Conservation (phyloP, 2,888 invertebrate genomes). For the Aphidius colemani region DNA sequence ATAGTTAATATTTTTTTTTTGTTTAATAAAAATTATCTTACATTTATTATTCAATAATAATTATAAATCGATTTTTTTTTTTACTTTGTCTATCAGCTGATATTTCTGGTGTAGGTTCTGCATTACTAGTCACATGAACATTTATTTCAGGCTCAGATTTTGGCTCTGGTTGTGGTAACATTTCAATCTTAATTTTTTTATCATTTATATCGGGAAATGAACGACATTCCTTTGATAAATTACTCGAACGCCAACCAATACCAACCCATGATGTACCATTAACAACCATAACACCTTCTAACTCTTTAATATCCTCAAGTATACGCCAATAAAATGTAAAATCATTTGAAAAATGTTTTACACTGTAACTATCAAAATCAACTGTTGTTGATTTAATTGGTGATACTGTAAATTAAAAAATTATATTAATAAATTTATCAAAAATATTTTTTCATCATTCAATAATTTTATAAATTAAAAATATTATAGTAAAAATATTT, state of each 20-base stretch:
- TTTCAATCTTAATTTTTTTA: conserved; percentile 50
- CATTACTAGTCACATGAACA: conserved; percentile 24
- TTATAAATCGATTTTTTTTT: no score
- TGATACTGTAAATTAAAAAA: conserved; percentile 65
- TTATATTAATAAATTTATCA: background rate
- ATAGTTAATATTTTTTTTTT: no score
- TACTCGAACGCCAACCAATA: conserved; percentile 89
- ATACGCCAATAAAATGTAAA: conserved; percentile 86
- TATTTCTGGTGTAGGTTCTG: conserved; percentile 45
- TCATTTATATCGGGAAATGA: conserved; percentile 75
- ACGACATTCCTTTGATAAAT: conserved; percentile 75
- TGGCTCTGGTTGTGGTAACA: conserved; percentile 59
- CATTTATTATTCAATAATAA: no score
- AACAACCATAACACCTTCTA: conserved; percentile 86
- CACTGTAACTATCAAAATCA: conserved; percentile 73
- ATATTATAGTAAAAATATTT: background rate
- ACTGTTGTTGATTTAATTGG: conserved; percentile 75
- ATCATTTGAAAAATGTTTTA: conserved; percentile 73
- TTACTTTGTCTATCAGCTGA: background rate
- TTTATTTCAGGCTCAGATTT: conserved; percentile 50
- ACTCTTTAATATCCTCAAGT: conserved; percentile 79
- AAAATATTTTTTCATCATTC: no score
- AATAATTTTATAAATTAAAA: background rate
- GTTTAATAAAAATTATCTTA: no score
- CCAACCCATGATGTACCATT: conserved; percentile 82